Evolutionary conservation across 2,888 invertebrate genomes (phyloP).

Genomic region (Tenthredo livida): DNA sequence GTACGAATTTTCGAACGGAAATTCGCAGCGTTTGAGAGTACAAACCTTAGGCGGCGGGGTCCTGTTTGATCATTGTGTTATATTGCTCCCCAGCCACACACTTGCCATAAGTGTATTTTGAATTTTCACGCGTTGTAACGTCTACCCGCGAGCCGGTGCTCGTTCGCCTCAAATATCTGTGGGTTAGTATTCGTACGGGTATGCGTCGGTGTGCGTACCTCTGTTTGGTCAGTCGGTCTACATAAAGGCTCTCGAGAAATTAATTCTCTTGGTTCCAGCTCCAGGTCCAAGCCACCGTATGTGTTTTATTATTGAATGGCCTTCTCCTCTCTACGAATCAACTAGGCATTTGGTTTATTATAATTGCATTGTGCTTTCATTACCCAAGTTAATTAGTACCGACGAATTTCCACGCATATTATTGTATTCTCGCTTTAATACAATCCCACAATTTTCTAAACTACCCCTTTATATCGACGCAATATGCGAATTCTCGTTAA

Average conservation of each 20-base stretch:
- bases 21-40: constrained; percentile 39
- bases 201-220: constrained; percentile 56
- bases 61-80: constrained; percentile 74
- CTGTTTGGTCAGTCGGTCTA: constrained; percentile 74
- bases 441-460: neutral
- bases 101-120: constrained; percentile 74
- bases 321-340: constrained; percentile 75
- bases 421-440: constrained; percentile 6
- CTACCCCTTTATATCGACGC: neutral
- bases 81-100: constrained; percentile 72
- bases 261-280: constrained; percentile 72
- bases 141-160: constrained; percentile 62
- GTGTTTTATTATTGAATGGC: constrained; percentile 77
- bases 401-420: constrained; percentile 30
- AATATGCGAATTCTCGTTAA: neutral
- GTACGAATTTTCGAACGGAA: constrained; percentile 48
- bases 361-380: constrained; percentile 77
- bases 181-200: constrained; percentile 59
- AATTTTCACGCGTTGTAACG: constrained; percentile 73
- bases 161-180: constrained; percentile 61
- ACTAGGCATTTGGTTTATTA: constrained; percentile 77
- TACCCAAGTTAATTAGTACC: constrained; percentile 74
- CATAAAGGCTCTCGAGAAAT: constrained; percentile 77
- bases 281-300: constrained; percentile 62
- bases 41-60: constrained; percentile 56